Evolutionary conservation across 2,888 invertebrate genomes (phyloP), one percentile per base, ranked within the genome.

Genomic region (Poecilobothrus nobilitatus): DNA sequence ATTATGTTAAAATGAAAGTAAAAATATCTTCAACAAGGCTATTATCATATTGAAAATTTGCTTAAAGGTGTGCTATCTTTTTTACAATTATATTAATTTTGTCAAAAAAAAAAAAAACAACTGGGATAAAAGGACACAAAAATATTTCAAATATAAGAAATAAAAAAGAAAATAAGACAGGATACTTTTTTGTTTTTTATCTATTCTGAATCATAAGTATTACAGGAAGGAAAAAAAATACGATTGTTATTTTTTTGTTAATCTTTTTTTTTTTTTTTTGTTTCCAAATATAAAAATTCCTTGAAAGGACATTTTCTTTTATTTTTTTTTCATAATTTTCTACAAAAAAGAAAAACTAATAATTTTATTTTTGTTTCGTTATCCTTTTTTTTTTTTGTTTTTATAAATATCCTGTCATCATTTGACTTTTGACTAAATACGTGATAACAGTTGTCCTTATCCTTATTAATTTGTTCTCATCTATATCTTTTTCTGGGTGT

Each of bases 391-490:
- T 41, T 41, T 41, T 41, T n/a, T n/a, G n/a, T n/a, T 41, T 41
- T 12, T 53, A 15, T 6, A 53, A 53, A 53, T 53, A 53, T 53
- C 6, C 53, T 53, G 53, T 53, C 53, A 53, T 53, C 53, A 53
- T 53, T 53, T 53, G 53, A 53, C 53, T 53, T 53, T 53, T 53
- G 15, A 53, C 53, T 53, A 53, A 53, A 12, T 53, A 53, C 53
- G 53, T 53, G 53, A 53, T 53, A 53, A 53, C 53, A 53, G 53
- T 53, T 53, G 53, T 53, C 53, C 15, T 53, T 53, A 53, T 53
- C 18, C 53, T 53, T 53, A 53, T 53, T 53, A 53, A 53, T 53
- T 15, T 53, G 18, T 53, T n/a, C 27, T 27, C 27, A 27, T 27
- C 27, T 27, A 27, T 27, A 27, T 27, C 2, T 27, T 4, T 27